Conservation (phyloP, 2,888 invertebrate species). For the Microctonus hyperodae region DNA sequence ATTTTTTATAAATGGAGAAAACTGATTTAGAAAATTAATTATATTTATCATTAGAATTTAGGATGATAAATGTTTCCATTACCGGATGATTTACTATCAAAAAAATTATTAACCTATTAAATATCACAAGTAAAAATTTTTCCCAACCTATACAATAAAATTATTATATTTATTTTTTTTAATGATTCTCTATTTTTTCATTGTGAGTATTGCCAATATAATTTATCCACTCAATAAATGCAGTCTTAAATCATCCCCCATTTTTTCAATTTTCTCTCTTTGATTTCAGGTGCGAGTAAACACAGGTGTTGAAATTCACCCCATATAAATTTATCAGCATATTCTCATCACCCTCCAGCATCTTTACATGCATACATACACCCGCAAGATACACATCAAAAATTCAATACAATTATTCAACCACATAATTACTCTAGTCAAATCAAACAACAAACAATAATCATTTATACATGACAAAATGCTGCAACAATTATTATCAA, state of each 20-base stretch:
- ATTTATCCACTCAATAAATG: too few species aligned
- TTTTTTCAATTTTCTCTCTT: conserved; percentile 36
- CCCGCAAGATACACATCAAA: neutral
- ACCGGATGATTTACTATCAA: too few species aligned
- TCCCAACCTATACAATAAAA: too few species aligned
- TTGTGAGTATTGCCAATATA: too few species aligned
- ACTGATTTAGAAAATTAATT: too few species aligned
- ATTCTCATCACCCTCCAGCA: conserved; percentile 26
- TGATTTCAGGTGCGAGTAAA: conserved; percentile 61
- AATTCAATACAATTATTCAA: neutral
- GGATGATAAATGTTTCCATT: too few species aligned
- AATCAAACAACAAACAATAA: neutral
- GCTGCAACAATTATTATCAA: neutral
- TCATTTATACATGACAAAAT: neutral
- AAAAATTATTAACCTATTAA: too few species aligned
- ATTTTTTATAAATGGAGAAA: too few species aligned
- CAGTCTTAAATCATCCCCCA: neutral
- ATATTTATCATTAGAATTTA: too few species aligned
- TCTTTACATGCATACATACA: conserved; percentile 14
- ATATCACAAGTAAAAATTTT: too few species aligned
- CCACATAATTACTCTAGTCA: neutral
- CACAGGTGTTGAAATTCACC: conserved; percentile 54
- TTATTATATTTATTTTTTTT: too few species aligned
- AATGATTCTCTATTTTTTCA: too few species aligned
- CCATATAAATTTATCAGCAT: neutral